phyloP scores from a whole-genome alignment of 2,888 invertebrate species.

The Ypsolopha scabrella region DNA sequence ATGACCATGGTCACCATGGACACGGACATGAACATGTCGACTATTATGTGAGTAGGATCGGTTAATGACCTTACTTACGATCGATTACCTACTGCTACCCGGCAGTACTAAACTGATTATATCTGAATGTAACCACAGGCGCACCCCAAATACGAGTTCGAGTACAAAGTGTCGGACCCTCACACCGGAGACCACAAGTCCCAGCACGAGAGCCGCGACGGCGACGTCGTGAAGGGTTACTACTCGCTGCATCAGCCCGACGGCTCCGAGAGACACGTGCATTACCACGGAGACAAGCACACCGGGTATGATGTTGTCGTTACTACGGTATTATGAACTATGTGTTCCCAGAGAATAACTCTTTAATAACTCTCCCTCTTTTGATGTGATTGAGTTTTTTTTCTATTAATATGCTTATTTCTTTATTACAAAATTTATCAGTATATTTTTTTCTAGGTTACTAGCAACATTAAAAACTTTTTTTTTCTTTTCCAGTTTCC shows the following conservation, averaged over 20 bases:
- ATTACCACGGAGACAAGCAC: conserved; percentile 31
- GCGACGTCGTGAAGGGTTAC: conserved; percentile 66
- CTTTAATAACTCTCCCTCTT: no score
- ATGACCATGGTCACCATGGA: conserved; percentile 2
- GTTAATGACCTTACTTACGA: no score
- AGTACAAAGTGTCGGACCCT: conserved; percentile 55
- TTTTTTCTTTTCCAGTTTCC: conserved; percentile 40
- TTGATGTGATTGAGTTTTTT: no score
- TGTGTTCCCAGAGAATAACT: no score
- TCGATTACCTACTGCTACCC: no score
- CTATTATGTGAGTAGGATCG: conserved; percentile 23
- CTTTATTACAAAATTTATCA: no score
- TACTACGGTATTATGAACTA: no score
- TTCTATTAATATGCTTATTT: no score
- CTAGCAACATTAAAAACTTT: no score
- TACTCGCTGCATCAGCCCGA: conserved; percentile 65
- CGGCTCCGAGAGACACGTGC: conserved; percentile 42
- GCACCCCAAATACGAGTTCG: conserved; percentile 35
- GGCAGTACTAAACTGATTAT: neutral
- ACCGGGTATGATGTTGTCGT: no score
- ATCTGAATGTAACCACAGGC: conserved; percentile 15
- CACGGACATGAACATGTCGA: conserved; percentile 26
- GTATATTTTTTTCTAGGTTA: no score
- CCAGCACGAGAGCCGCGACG: conserved; percentile 58
- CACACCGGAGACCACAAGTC: conserved; percentile 58